Evolutionary conservation across 2,113 vertebrate genomes (phyloP).

Genomic region (Chamaea fasciata): DNA sequence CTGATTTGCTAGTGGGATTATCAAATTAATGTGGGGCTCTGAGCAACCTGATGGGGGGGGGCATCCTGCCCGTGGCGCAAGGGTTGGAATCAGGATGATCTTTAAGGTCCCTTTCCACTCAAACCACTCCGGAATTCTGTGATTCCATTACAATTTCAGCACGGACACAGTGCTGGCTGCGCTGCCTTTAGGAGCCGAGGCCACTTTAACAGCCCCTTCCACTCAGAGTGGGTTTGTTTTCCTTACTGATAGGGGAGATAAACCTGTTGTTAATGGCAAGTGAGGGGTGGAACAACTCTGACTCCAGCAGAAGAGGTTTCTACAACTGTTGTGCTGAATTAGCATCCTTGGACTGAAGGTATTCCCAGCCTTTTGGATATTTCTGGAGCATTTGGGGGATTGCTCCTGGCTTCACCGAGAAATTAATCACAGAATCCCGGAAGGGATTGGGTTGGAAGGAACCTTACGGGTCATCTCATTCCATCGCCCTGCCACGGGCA

Average conservation of each 20-base stretch:
- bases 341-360: neutral
- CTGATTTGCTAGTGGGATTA: neutral
- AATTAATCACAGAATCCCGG: neutral
- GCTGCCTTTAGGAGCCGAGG: neutral
- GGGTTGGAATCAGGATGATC: neutral
- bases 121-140: neutral
- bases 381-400: neutral
- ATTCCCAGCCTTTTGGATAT: neutral
- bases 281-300: rapidly evolving
- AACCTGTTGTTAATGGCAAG: constrained; percentile 25
- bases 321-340: neutral
- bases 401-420: neutral
- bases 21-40: neutral
- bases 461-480: neutral
- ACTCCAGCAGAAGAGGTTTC: neutral
- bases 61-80: neutral
- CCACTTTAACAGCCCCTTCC: neutral
- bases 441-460: neutral
- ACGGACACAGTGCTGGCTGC: neutral
- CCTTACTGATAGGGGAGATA: constrained; percentile 13
- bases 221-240: neutral
- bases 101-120: neutral
- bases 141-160: neutral
- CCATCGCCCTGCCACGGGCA: rapidly evolving
- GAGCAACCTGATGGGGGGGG: neutral